Evolutionary conservation across 2,797 vertebrate species (phyloP), one percentile per base, ranked within the genome.

Genomic region (Antrozous pallidus): DNA sequence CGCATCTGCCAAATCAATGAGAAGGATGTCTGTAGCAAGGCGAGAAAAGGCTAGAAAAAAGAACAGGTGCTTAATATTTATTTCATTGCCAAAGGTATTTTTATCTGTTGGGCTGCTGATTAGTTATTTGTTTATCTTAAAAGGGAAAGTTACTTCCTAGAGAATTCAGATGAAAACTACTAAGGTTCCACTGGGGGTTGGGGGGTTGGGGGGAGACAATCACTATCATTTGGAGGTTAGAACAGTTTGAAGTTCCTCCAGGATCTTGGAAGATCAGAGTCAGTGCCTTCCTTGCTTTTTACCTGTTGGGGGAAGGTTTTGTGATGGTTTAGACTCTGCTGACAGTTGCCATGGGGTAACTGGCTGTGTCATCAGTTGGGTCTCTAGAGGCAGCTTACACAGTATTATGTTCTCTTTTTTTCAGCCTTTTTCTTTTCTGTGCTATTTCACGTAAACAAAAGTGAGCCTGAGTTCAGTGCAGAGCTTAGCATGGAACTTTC

Each of bases 1-100:
- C 63, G 36, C 78, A 79, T 90, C 69, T 79, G 70, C 47, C 11
- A 67, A 96, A 63, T 61, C 93, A 90, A 73, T 79, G 38, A 92
- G 71, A 75, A 95, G 24, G 93, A 7, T 42, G 71, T 87, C 83
- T 87, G 5, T 91, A 73, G 47, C 6, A 14, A 80, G 49, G 82
- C 18, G 36, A 90, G 17, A 92, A 87, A 88, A 5, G 77, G 3
- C 40, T 38, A 75, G 45, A 36, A 84, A 95, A 85, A 45, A 49
- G n/a, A 85, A 58, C 7, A 70, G 4, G 24, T 51, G 24, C 51
- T 94, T 63, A 90, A 28, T 51, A 26, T 51, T 63, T 47, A 31
- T 36, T 42, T 74, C 75, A 88, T 58, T 75, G 67, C 16, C 89
- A 49, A 88, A 8, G 81, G 18, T 33, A 40, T 6, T 69, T 91